phyloP scores from a whole-genome alignment of 2,113 vertebrate genomes.

The Pongo abelii region DNA sequence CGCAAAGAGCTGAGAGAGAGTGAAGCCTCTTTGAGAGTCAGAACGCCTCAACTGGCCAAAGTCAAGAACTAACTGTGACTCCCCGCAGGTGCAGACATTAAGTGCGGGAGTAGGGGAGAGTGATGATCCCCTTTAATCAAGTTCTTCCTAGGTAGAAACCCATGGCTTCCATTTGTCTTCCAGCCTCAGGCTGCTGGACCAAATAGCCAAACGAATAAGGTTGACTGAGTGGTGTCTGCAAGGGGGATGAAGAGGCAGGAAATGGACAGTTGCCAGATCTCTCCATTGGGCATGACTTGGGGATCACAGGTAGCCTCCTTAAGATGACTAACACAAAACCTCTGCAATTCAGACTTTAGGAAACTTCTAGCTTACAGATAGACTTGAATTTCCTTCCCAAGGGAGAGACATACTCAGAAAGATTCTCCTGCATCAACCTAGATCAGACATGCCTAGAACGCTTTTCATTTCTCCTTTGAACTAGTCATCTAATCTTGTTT shows the following conservation, averaged over 20 bases:
- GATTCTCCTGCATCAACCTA: background rate
- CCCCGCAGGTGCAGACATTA: background rate
- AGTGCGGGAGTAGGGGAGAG: too few relatives aligned
- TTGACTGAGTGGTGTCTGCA: background rate
- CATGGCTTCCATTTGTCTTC: background rate
- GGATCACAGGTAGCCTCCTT: background rate
- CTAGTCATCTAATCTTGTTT: background rate
- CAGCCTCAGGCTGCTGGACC: background rate
- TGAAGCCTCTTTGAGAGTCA: background rate
- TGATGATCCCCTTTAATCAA: background rate
- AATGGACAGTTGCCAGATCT: background rate
- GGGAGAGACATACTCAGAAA: constrained; percentile 16
- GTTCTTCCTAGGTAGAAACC: background rate
- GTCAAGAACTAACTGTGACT: background rate
- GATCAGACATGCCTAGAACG: background rate
- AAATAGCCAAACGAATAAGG: background rate
- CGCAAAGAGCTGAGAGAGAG: constrained; percentile 89
- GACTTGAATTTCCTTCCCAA: constrained; percentile 19
- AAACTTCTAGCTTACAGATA: constrained; percentile 27
- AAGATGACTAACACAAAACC: background rate
- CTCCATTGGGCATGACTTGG: background rate
- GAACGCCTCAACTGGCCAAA: background rate
- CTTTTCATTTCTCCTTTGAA: constrained; percentile 3
- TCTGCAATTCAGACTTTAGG: background rate
- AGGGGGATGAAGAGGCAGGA: background rate